Base-by-base conservation (phyloP, 2,113 vertebrate genomes). In the Lota lota region DNA sequence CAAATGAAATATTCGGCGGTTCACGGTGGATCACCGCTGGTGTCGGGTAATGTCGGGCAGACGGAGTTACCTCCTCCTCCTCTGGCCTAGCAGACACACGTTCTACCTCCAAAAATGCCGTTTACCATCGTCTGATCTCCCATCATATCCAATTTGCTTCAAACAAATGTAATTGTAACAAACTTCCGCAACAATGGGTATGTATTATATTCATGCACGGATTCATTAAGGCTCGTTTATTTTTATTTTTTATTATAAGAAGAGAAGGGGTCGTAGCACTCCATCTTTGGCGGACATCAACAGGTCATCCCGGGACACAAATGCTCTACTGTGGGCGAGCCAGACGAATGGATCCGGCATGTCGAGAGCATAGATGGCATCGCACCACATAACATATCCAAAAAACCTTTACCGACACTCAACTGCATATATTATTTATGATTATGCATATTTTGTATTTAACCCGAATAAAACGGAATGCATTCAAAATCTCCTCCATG, bases 251-350 rank as follows among this genome's bases (percentile, higher is more conserved):
- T 53, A 53, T 15, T 53, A 53, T 53, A 53, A 53, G 28, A 56
- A 22, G 53, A 22, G 67, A 6, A 67, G 40, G 68, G 36, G 58
- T 5, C 70, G 78, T 68, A 81, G 75, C 80, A 60, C 66, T 86
- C 86, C 89, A 82, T 88, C 86, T 88, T 87, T 81, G 83, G 82
- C 82, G 83, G 89, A 90, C 92, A 91, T 88, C 92, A 91, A 90
- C 91, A 92, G 91, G 91, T 92, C 90, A 92, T 88, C 84, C 88
- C 84, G 85, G 91, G 91, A 91, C 91, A 92, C 90, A 82, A 88
- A 83, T 77, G 81, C 74, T 62, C 83, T 66, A 87, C 83, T 79
- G 85, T 79, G 80, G 85, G 77, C 79, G 83, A 88, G 86, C 83
- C 83, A 81, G 85, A 85, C 85, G 71, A 77, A 85, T 73, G 74